Conservation (phyloP, 2,113 vertebrate genomes). For the Phasianus colchicus region DNA sequence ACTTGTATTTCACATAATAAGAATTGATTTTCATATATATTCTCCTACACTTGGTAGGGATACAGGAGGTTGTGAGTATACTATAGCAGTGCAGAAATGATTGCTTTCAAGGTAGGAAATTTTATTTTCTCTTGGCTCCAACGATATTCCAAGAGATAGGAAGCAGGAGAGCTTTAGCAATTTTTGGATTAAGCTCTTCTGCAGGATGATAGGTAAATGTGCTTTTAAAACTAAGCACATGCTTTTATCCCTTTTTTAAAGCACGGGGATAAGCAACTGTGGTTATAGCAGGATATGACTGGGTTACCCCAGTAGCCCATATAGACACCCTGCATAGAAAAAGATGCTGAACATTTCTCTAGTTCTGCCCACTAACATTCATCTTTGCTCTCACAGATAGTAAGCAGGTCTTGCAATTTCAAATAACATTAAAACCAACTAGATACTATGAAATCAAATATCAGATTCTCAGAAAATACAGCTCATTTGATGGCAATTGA, state of each 20-base stretch:
- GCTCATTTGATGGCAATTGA: not conserved
- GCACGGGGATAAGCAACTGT: not conserved
- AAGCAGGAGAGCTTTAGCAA: not conserved
- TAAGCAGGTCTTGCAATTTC: not conserved
- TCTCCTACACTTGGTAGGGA: not conserved
- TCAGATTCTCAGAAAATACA: not conserved
- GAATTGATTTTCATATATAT: not conserved
- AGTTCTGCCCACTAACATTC: not conserved
- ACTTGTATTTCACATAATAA: not conserved
- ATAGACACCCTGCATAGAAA: not conserved
- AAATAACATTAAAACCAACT: not conserved
- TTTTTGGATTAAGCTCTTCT: not conserved
- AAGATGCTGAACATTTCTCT: not conserved
- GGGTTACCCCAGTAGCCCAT: not conserved
- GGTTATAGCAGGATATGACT: not conserved
- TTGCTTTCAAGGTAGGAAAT: not conserved
- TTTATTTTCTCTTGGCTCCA: not conserved
- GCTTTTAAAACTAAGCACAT: not conserved
- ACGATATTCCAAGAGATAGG: not conserved
- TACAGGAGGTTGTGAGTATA: not conserved
- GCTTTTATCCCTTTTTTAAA: not conserved
- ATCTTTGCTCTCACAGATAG: not conserved
- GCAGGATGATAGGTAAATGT: not conserved
- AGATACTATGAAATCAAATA: not conserved
- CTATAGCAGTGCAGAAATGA: not conserved